These are phyloP conservation scores for Margaritifera margaritifera DNA, from an alignment of 2,888 invertebrate species.

Conservation along the genomic window DNA sequence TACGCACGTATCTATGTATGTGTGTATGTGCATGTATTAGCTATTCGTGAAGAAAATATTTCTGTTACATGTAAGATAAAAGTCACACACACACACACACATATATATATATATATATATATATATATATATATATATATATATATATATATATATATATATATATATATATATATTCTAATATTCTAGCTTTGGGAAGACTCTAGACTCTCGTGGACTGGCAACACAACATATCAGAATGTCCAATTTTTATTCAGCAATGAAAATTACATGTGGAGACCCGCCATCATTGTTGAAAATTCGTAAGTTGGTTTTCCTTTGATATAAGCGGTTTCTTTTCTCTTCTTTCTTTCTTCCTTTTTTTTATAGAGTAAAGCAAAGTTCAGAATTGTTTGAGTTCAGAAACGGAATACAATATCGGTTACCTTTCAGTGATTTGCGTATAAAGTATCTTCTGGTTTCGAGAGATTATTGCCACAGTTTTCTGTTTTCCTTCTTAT, in stretches of 20 bases:
- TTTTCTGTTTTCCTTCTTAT: no score
- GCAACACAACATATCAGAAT: conserved; percentile 17
- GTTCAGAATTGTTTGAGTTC: no score
- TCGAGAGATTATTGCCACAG: no score
- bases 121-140: no score
- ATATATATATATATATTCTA: background rate
- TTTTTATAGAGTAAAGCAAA: no score
- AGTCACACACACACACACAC: background rate
- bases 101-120: background rate
- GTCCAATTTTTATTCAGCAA: conserved; percentile 32
- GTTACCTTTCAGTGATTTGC: no score
- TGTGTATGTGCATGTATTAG: background rate
- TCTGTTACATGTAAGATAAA: background rate
- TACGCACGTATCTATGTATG: background rate
- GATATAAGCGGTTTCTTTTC: no score
- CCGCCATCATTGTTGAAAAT: conserved; percentile 35
- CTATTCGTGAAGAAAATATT: background rate
- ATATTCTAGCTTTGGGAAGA: conserved; percentile 12
- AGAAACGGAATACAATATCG: no score
- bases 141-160: no score
- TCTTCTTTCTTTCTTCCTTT: no score
- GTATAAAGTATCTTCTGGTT: no score
- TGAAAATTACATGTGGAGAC: conserved; percentile 29
- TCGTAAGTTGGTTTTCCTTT: conserved; percentile 16
- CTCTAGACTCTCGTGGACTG: conserved; percentile 8